Percentiles rank a stretch among this genome's conserved stretches.
Conservation (phyloP, 2,888 invertebrate species). For the Colletes collaris region DNA sequence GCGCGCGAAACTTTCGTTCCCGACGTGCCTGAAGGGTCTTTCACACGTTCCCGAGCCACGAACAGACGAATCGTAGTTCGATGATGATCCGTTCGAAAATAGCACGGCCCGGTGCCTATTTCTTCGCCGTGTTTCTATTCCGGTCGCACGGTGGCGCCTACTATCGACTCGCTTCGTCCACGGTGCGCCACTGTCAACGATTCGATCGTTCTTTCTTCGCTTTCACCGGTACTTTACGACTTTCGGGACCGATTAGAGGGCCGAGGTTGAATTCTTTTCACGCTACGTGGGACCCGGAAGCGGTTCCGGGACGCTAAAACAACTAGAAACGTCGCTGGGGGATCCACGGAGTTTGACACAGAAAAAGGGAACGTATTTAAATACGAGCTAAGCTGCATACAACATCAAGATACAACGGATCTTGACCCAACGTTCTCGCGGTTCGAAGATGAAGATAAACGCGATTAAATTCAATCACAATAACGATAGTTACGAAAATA, state of each 20-base stretch:
- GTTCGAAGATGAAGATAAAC: too few relatives aligned
- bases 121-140: conserved; percentile 64
- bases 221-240: conserved; percentile 23
- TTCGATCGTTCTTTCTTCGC: conserved; percentile 20
- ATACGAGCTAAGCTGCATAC: too few relatives aligned
- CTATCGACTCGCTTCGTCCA: conserved; percentile 6
- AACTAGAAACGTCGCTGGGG: too few relatives aligned
- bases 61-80: conserved; percentile 60
- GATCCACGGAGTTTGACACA: too few relatives aligned
- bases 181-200: conserved; percentile 12
- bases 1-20: conserved; percentile 64
- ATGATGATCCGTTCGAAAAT: conserved; percentile 66
- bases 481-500: too few relatives aligned
- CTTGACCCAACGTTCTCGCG: too few relatives aligned
- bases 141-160: conserved; percentile 61
- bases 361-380: too few relatives aligned
- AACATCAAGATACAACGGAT: too few relatives aligned
- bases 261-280: neutral
- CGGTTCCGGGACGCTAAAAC: too few relatives aligned
- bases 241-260: conserved; percentile 18
- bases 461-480: too few relatives aligned
- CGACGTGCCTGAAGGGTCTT: conserved; percentile 60
- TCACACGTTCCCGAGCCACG: conserved; percentile 56
- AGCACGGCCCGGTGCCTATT: conserved; percentile 56
- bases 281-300: too few relatives aligned